Evolutionary conservation across 2,888 invertebrate genomes (phyloP).

Genomic region (Tyria jacobaeae): DNA sequence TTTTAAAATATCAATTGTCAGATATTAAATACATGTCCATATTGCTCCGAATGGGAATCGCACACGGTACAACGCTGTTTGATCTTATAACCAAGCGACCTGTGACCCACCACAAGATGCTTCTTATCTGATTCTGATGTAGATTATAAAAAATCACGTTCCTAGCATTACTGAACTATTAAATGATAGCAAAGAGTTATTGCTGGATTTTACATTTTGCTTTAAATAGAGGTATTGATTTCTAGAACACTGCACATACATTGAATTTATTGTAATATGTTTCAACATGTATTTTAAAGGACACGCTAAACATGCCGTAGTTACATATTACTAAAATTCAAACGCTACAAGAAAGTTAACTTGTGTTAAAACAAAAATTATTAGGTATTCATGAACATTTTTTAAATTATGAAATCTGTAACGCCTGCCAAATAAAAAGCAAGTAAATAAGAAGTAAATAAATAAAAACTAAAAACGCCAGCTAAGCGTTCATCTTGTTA

Average conservation of each 20-base stretch:
- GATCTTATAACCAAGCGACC: constrained; percentile 50
- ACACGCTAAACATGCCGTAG: not conserved
- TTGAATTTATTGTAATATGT: not conserved
- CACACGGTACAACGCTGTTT: constrained; percentile 27
- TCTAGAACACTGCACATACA: too few relatives aligned
- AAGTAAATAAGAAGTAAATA: too few relatives aligned
- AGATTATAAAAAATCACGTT: constrained; percentile 47
- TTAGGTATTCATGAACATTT: too few relatives aligned
- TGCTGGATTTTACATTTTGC: not conserved
- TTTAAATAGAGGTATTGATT: too few relatives aligned
- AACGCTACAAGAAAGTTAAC: too few relatives aligned
- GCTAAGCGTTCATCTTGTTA: too few relatives aligned
- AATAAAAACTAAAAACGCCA: too few relatives aligned
- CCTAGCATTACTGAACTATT: constrained; percentile 27
- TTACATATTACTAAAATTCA: too few relatives aligned
- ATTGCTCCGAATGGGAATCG: constrained; percentile 40
- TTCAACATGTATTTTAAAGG: not conserved
- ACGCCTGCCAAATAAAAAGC: too few relatives aligned
- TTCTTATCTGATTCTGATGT: constrained; percentile 41
- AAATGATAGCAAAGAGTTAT: constrained; percentile 10
- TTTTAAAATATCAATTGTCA: constrained; percentile 15
- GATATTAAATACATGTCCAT: constrained; percentile 10
- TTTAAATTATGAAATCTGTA: too few relatives aligned
- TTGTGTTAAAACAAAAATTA: too few relatives aligned
- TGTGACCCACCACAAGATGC: constrained; percentile 46